phyloP scores from a whole-genome alignment of 2,113 vertebrate genomes.

The Odontophorus gujanensis region DNA sequence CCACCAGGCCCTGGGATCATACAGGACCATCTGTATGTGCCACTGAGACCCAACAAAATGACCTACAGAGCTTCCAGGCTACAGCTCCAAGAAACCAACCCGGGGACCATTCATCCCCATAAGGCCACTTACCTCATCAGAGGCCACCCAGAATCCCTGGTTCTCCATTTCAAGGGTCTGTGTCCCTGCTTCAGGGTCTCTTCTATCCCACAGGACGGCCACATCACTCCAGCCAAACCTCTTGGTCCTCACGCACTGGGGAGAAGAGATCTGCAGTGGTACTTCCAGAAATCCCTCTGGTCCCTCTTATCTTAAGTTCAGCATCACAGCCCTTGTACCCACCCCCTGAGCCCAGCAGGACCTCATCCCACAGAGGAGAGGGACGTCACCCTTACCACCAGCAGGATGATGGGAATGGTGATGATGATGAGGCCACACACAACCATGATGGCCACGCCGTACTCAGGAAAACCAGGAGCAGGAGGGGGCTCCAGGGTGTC shows the following conservation, averaged over 20 bases:
- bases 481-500: neutral
- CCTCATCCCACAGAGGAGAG: neutral
- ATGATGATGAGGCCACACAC: slow-evolving; percentile 5
- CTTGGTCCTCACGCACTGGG: slow-evolving; percentile 13
- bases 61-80: neutral
- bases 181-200: neutral
- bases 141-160: neutral
- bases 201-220: neutral
- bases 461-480: neutral
- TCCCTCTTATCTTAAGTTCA: neutral
- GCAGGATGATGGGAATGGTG: neutral
- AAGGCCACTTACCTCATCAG: slow-evolving; percentile 19
- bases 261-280: neutral
- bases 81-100: neutral
- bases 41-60: neutral
- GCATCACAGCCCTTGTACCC: neutral
- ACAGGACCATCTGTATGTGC: neutral
- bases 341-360: neutral
- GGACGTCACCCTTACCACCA: neutral
- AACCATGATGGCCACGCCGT: neutral
- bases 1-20: neutral
- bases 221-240: neutral
- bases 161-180: slow-evolving; percentile 61
- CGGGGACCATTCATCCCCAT: accelerated
- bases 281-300: neutral